These are phyloP conservation scores for Tamias sibiricus DNA, from an alignment of 2,113 vertebrate genomes.

Conservation along the genomic window DNA sequence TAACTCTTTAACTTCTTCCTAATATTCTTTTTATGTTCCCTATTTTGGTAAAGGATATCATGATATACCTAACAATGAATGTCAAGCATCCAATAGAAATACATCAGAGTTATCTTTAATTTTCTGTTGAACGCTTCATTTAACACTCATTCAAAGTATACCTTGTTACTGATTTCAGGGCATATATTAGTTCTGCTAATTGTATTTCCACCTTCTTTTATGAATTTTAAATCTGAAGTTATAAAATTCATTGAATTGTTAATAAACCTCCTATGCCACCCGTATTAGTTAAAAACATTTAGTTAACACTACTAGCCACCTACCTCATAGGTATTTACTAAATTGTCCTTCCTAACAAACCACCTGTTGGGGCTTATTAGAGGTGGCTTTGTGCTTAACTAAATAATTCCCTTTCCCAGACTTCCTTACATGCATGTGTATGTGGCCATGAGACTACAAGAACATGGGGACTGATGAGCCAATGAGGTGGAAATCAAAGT, in stretches of 20 bases:
- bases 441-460: neutral
- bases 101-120: neutral
- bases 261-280: neutral
- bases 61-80: neutral
- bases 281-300: neutral
- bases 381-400: neutral
- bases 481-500: neutral
- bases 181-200: neutral
- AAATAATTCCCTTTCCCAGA: conserved; percentile 1
- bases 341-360: conserved; percentile 4
- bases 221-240: conserved; percentile 42
- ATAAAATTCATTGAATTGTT: conserved; percentile 33
- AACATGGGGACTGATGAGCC: neutral
- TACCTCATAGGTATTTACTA: neutral
- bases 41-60: neutral
- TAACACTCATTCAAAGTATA: neutral
- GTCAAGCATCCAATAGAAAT: neutral
- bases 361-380: neutral
- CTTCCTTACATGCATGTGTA: neutral
- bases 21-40: neutral
- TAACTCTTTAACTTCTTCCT: conserved; percentile 3
- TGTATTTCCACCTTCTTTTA: conserved; percentile 10
- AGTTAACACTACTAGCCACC: neutral
- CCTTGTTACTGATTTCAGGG: neutral
- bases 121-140: neutral